Conservation (phyloP, 2,797 vertebrate species). For the Sebastes trivittatus region DNA sequence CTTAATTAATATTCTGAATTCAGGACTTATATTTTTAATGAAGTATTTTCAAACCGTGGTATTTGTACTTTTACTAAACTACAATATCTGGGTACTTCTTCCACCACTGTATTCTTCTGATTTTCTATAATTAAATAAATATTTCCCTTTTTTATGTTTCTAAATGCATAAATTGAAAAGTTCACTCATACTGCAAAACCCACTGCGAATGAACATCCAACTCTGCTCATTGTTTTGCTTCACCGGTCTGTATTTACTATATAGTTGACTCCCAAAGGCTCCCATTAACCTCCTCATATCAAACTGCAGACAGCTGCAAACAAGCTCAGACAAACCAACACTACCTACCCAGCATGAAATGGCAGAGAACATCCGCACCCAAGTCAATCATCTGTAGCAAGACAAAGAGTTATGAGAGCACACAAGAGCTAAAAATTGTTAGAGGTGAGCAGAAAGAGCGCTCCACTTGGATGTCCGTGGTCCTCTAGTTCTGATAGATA, state of each 20-base stretch:
- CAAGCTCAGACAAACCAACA: slow-evolving; percentile 30
- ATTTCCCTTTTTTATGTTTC: background rate
- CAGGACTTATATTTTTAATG: too few species aligned
- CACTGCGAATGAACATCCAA: background rate
- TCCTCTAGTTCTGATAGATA: background rate
- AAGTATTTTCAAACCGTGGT: too few species aligned
- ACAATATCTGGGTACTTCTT: too few species aligned
- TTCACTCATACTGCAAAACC: background rate
- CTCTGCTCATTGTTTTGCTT: slow-evolving; percentile 25
- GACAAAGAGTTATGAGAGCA: background rate
- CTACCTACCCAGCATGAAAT: slow-evolving; percentile 20
- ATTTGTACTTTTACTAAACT: too few species aligned
- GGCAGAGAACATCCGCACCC: slow-evolving; percentile 14
- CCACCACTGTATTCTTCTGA: too few species aligned
- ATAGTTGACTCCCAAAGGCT: slow-evolving; percentile 18
- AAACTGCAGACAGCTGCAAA: slow-evolving; percentile 25
- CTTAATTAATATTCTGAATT: too few species aligned
- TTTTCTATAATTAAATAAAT: background rate
- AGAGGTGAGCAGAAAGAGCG: background rate
- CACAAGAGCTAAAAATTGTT: background rate
- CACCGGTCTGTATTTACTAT: slow-evolving; percentile 24
- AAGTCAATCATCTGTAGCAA: background rate
- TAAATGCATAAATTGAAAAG: background rate
- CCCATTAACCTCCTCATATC: background rate
- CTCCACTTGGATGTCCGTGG: background rate